Conservation (phyloP, 2,113 vertebrate genomes). For the Lophochroa leadbeateri region DNA sequence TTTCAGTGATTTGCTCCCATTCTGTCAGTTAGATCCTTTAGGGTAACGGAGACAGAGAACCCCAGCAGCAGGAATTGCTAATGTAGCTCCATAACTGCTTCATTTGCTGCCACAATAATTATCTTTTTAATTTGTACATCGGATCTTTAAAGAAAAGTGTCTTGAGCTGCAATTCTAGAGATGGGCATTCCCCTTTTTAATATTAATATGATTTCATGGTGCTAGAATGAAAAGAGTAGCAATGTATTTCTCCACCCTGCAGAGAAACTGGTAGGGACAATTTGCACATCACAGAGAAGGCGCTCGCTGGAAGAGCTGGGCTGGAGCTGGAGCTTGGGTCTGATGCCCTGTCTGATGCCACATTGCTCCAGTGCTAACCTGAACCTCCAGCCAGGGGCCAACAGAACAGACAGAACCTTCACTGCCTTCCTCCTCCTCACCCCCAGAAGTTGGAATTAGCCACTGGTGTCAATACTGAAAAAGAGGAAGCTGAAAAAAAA, state of each 20-base stretch:
- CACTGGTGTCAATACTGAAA: not conserved
- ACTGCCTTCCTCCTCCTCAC: rapidly evolving
- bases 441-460: not conserved
- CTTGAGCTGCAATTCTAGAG: slow-evolving; percentile 6
- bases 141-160: slow-evolving; percentile 16
- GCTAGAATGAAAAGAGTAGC: not conserved
- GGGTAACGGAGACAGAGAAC: not conserved
- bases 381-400: not conserved
- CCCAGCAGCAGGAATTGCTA: not conserved
- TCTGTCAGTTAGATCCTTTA: not conserved
- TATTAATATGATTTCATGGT: slow-evolving; percentile 21
- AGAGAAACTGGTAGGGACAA: slow-evolving; percentile 5
- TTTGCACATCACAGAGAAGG: slow-evolving; percentile 50
- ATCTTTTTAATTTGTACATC: not conserved
- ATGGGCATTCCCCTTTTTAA: slow-evolving; percentile 23
- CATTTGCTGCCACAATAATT: not conserved
- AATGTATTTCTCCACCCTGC: slow-evolving; percentile 32
- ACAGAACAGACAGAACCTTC: not conserved
- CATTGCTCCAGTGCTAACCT: not conserved
- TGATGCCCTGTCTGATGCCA: not conserved
- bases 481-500: not conserved
- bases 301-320: not conserved
- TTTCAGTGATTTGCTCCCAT: not conserved
- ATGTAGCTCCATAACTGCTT: not conserved
- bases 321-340: not conserved